These are phyloP conservation scores for Hyaena hyaena DNA, from an alignment of 2,113 vertebrate genomes.

Conservation along the genomic window DNA sequence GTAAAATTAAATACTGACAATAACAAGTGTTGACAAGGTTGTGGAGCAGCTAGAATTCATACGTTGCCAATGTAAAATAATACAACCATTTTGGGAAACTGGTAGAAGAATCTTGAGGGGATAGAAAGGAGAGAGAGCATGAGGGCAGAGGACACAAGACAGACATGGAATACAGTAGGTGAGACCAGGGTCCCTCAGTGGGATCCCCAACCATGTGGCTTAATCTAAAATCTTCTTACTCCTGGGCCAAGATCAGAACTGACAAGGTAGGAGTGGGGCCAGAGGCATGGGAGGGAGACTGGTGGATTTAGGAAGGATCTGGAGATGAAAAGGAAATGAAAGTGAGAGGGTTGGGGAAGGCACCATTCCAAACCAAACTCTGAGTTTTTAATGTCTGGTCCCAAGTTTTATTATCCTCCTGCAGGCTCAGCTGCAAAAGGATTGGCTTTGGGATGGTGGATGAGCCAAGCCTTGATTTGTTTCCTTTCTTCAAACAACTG, in stretches of 20 bases:
- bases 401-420: neutral
- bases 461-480: neutral
- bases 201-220: fast-evolving
- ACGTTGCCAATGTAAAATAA: neutral
- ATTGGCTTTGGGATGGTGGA: too few species aligned
- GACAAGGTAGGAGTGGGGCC: neutral
- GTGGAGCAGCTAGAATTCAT: neutral
- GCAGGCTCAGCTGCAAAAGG: neutral
- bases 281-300: neutral
- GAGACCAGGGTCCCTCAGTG: neutral
- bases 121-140: neutral
- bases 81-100: neutral
- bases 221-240: neutral
- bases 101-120: neutral
- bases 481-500: neutral
- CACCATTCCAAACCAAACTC: neutral
- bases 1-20: neutral
- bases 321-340: neutral
- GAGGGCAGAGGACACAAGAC: neutral
- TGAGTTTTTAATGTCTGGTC: neutral
- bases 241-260: neutral
- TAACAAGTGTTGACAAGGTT: neutral
- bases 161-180: neutral
- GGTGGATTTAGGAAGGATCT: neutral
- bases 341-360: neutral